phyloP scores from a whole-genome alignment of 2,113 vertebrate genomes.

The Ictidomys tridecemlineatus region DNA sequence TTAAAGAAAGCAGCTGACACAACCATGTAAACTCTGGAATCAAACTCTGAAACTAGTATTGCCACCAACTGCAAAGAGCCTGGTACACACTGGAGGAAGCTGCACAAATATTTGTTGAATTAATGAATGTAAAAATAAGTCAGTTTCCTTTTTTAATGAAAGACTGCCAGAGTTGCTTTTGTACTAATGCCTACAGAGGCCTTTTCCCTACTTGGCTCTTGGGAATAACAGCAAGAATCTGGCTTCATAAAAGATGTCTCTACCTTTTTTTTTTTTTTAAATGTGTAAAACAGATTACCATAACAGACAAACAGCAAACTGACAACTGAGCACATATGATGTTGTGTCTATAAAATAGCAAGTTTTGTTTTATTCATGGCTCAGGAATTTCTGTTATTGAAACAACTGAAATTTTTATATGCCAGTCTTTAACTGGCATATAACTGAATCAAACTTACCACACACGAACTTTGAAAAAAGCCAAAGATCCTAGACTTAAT shows the following conservation, averaged over 20 bases:
- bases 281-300: constrained; percentile 28
- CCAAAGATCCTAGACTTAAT: constrained; percentile 30
- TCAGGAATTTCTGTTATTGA: constrained; percentile 47
- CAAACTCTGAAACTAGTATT: constrained; percentile 63
- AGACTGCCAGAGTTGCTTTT: constrained; percentile 31
- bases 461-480: not conserved
- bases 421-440: too few species aligned
- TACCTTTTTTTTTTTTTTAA: not conserved
- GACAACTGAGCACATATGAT: not conserved
- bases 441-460: constrained; percentile 52
- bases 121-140: constrained; percentile 48
- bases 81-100: constrained; percentile 60
- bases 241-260: not conserved
- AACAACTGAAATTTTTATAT: constrained; percentile 31
- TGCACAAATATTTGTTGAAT: constrained; percentile 42
- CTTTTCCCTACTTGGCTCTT: not conserved
- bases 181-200: not conserved
- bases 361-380: constrained; percentile 15
- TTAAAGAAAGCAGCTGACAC: constrained; percentile 73
- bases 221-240: constrained; percentile 1
- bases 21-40: constrained; percentile 51
- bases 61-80: constrained; percentile 60
- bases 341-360: constrained; percentile 32
- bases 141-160: constrained; percentile 53
- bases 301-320: not conserved